These are phyloP conservation scores for Drosophila dives DNA, from an alignment of 2,888 invertebrate genomes.

Conservation along the genomic window DNA sequence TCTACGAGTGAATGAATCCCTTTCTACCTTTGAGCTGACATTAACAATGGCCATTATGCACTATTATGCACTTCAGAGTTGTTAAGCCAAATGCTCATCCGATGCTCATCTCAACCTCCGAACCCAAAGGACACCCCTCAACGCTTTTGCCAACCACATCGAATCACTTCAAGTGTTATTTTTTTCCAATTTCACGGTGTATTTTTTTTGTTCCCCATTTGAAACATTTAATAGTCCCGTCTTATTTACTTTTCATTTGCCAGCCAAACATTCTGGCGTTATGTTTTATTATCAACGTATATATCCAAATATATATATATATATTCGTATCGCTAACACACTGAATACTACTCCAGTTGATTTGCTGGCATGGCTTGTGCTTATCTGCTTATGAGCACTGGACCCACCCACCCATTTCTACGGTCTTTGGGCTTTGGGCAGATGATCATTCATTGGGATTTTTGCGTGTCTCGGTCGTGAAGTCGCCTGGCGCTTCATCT, in stretches of 20 bases:
- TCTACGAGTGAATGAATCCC: conserved; percentile 12
- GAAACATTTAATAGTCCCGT: conserved; percentile 43
- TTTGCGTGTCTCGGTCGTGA: conserved; percentile 72
- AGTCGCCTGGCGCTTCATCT: conserved; percentile 45
- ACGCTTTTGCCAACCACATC: conserved; percentile 51
- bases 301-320: background rate
- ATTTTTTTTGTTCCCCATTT: conserved; percentile 21
- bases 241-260: conserved; percentile 78
- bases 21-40: conserved; percentile 27
- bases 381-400: conserved; percentile 58
- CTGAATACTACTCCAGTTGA: conserved; percentile 36
- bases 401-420: conserved; percentile 13
- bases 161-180: conserved; percentile 80
- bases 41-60: conserved; percentile 59
- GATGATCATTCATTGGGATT: conserved; percentile 76
- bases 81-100: conserved; percentile 46
- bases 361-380: conserved; percentile 55
- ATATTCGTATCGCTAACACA: conserved; percentile 9
- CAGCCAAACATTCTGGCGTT: conserved; percentile 58
- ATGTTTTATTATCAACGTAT: conserved; percentile 50
- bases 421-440: conserved; percentile 14
- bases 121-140: conserved; percentile 23
- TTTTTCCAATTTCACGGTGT: conserved; percentile 78
- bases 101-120: conserved; percentile 39
- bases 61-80: conserved; percentile 60